Base-by-base conservation (phyloP, 2,113 vertebrate genomes). In the Oreochromis tanganicae region DNA sequence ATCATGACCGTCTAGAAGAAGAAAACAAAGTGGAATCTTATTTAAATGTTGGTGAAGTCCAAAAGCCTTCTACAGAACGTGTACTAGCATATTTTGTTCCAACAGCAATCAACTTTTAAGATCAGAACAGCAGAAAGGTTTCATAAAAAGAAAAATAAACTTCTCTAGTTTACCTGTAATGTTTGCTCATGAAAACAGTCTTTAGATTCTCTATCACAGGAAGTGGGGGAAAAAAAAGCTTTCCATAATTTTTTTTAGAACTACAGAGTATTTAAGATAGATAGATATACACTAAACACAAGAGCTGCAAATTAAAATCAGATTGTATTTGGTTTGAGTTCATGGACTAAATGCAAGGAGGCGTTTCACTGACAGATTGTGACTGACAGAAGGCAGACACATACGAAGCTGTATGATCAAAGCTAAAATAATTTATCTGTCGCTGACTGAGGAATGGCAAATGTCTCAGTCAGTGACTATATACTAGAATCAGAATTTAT, bases 1-100 rank as follows among this genome's bases (percentile, higher is more conserved):
- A 99, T 97, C 96, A 97, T 90, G 73, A 99, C 90, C 0, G 98
- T 99, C 99, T 99, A 96, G 17, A 96, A 94, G 19, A 89, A 32
- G 21, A 41, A 43, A 68, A 55, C 24, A n/a, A 56, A 19, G 14
- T 11, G 63, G 5, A 85, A 80, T 32, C 4, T 59, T 29, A 29
- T 57, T 17, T 9, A 16, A 13, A 29, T 9, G 3, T 16, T 4
- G 29, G n/a, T 38, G 4, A 29, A 29, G 5, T 48, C 41, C 68
- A 0, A 75, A 27, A 16, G 68, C 43, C 9, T 73, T 73, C 41
- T 11, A 7, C 68, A 75, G 24, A 27, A 48, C 9, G 5, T 73
- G 21, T 73, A 41, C 21, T 46, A 9, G 9, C 41, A 75, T 29
- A 75, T 0, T 50, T 75, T 50, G 16, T 32, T 78, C 71, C 43